Evolutionary conservation across 30 jellyfish, hydroid and myxozoan species (phyloP).

Genomic region (Rhopilema esculentum): DNA sequence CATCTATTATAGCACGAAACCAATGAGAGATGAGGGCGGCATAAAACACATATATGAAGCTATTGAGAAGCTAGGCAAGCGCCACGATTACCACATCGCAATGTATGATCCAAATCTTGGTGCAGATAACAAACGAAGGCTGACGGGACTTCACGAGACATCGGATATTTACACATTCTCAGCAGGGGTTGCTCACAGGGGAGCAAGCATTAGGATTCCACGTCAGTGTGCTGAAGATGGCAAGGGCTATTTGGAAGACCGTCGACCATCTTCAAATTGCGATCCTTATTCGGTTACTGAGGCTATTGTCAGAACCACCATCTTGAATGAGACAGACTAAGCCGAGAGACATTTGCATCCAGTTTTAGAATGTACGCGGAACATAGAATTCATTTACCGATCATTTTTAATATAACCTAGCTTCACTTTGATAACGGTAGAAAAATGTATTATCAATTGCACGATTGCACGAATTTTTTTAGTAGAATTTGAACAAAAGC

Average conservation of each 20-base stretch:
- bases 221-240: constrained; percentile 99
- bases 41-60: constrained; percentile 89
- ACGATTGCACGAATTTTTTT: not conserved
- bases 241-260: constrained; percentile 94
- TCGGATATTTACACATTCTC: constrained; percentile 89
- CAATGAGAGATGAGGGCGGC: constrained; percentile 99
- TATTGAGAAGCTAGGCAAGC: constrained; percentile 80
- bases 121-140: constrained; percentile 86
- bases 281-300: constrained; percentile 98
- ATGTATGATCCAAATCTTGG: constrained; percentile 95
- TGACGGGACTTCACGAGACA: constrained; percentile 97
- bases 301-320: constrained; percentile 94
- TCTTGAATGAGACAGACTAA: constrained; percentile 84
- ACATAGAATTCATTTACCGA: not conserved
- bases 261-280: constrained; percentile 97
- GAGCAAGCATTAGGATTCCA: constrained; percentile 96
- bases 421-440: too few species aligned
- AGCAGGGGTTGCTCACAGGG: constrained; percentile 97
- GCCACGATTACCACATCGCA: constrained; percentile 91
- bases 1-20: constrained; percentile 80
- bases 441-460: too few species aligned
- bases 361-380: not conserved
- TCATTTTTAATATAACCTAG: too few species aligned
- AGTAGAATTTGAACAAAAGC: too few species aligned
- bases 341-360: not conserved